phyloP scores from a whole-genome alignment of 2,797 vertebrate genomes.

The Tolypeutes matacus region DNA sequence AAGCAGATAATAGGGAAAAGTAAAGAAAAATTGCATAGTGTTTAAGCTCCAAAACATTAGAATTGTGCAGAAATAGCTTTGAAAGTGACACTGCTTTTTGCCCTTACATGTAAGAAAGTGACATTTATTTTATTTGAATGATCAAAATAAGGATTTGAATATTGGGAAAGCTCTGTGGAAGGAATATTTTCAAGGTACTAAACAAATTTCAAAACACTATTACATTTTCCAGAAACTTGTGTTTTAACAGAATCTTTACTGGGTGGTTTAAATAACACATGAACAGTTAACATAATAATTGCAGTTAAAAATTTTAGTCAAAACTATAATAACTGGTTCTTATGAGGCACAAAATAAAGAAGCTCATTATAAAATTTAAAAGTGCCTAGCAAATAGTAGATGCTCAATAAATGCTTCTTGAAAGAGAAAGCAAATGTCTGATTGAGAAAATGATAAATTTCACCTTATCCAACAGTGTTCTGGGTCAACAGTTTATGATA shows the following conservation, averaged over 20 bases:
- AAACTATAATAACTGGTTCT: conserved; percentile 52
- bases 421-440: not conserved
- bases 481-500: not conserved
- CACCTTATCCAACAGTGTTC: not conserved
- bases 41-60: not conserved
- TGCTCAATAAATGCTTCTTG: not conserved
- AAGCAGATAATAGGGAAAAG: not conserved
- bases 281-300: conserved; percentile 9
- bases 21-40: rapidly evolving
- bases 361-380: not conserved
- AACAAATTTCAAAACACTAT: conserved; percentile 60
- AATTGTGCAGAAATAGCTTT: not conserved
- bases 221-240: conserved; percentile 1
- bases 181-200: conserved; percentile 13
- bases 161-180: conserved; percentile 51
- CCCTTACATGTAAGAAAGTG: not conserved
- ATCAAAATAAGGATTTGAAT: conserved; percentile 78
- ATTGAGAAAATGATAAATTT: not conserved
- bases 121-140: conserved; percentile 68
- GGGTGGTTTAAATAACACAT: conserved; percentile 52
- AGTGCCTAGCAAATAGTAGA: not conserved
- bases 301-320: conserved; percentile 46
- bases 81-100: conserved; percentile 13
- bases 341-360: not conserved
- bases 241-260: conserved; percentile 45